These are phyloP conservation scores for Scaptomyza polygonia DNA, from an alignment of 2,888 invertebrate genomes.

Conservation along the genomic window DNA sequence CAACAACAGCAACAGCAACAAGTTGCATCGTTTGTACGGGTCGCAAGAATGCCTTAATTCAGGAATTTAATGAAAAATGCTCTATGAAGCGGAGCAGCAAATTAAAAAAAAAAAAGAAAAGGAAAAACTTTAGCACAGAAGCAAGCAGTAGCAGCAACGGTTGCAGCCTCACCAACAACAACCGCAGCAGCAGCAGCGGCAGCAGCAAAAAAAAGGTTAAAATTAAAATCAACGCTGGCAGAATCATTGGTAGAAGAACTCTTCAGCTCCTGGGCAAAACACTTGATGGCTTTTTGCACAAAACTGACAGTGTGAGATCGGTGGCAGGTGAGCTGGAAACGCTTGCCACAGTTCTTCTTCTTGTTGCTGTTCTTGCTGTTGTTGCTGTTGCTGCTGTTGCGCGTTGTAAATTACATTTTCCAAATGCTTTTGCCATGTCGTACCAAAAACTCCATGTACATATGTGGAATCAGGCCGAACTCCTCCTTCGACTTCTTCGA, in stretches of 20 bases:
- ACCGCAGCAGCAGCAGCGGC: conserved; percentile 20
- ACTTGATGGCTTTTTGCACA: conserved; percentile 56
- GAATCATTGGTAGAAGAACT: conserved; percentile 41
- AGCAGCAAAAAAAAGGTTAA: conserved; percentile 62
- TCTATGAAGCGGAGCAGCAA: conserved; percentile 72
- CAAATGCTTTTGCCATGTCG: conserved; percentile 81
- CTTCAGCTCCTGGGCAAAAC: conserved; percentile 39
- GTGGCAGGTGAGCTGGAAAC: conserved; percentile 66
- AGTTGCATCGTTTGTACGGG: conserved; percentile 63
- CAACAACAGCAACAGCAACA: conserved; percentile 39
- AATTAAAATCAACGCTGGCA: conserved; percentile 73
- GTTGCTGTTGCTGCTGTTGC: conserved; percentile 42
- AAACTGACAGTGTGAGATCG: conserved; percentile 71
- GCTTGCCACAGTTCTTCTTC: conserved; percentile 17
- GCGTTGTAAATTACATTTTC: conserved; percentile 82
- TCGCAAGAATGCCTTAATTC: conserved; percentile 75
- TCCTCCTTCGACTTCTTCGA: conserved; percentile 9
- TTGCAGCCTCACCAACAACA: conserved; percentile 14
- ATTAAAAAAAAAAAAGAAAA: conserved; percentile 70
- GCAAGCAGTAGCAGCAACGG: conserved; percentile 25
- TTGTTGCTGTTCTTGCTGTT: conserved; percentile 21
- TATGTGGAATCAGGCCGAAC: conserved; percentile 64
- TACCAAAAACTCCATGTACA: conserved; percentile 76
- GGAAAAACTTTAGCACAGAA: conserved; percentile 66
- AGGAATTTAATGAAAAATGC: conserved; percentile 81